These are phyloP conservation scores for Neodiprion virginianus DNA, from an alignment of 1,140 invertebrate species.

Conservation along the genomic window DNA sequence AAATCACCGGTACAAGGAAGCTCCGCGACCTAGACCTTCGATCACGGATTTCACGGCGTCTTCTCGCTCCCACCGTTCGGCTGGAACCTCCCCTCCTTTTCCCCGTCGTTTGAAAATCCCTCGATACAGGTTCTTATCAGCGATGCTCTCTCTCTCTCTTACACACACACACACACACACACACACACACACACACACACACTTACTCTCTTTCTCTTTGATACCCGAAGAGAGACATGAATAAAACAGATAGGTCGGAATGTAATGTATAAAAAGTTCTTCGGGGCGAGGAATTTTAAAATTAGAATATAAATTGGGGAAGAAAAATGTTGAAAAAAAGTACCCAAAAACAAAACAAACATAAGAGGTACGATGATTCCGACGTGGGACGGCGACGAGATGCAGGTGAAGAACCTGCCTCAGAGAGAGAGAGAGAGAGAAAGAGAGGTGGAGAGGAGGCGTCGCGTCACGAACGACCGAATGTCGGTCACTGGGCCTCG, in stretches of 20 bases:
- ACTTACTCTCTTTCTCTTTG: neutral
- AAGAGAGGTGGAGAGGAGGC: neutral
- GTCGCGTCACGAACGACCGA: neutral
- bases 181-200: too few relatives aligned
- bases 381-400: neutral
- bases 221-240: neutral
- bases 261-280: too few relatives aligned
- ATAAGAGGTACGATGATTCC: too few relatives aligned
- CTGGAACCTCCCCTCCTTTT: too few relatives aligned
- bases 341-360: too few relatives aligned
- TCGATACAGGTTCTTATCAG: too few relatives aligned
- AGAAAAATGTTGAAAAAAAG: too few relatives aligned
- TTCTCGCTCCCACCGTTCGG: neutral
- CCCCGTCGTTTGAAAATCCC: too few relatives aligned
- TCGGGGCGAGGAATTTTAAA: too few relatives aligned
- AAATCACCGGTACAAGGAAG: neutral
- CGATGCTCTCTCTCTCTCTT: neutral
- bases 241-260: too few relatives aligned
- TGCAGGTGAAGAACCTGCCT: constrained; percentile 1
- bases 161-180: too few relatives aligned
- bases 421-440: neutral
- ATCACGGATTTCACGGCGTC: neutral
- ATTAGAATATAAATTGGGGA: too few relatives aligned
- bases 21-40: neutral
- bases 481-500: constrained; percentile 3